Base-by-base conservation (phyloP, 2,113 vertebrate genomes). In the Semicossyphus pulcher region DNA sequence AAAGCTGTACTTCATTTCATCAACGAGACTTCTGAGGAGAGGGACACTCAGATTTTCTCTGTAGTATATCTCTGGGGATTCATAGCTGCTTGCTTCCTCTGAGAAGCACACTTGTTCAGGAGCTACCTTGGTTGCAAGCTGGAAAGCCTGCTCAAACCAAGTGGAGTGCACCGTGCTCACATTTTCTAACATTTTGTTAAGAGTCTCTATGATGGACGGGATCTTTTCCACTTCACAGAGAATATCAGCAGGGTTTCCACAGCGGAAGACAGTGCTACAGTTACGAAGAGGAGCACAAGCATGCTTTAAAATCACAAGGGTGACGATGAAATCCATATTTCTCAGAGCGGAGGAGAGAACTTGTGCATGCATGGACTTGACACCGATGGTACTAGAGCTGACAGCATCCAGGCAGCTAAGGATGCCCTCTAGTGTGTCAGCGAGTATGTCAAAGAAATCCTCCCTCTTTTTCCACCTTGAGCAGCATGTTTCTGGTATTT, bases 111-210 rank as follows among this genome's bases (percentile, higher is more conserved):
- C 92, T 48, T 95, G 95, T 37, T 96, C 91, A 10, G 94, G 93
- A 52, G 95, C 92, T 12, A 97, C 92, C 82, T 95, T 95, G 73
- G 93, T 94, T 1, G 94, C 80, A 45, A 99, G 80, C 81, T 94
- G 95, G 32, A 94, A 96, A 1, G 95, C 97, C 90, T 98, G 96
- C 80, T 99, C 97, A 76, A 98, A 98, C 97, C 97, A 99, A 78
- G 94, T 92, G 11, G 95, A 79, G 42, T 99, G 97, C 75, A 98
- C 92, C 5, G 94, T 90, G 39, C 92, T 93, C 18, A 98, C 95
- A 36, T 99, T 98, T 76, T 96, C 95, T 90, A 97, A 92, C 80
- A 96, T 95, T 80, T 98, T 97, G 0, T 94, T 94, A 6, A 99
- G 91, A 2, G 95, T 93, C 83, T 97, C 96, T n/a, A 97, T 87